Conservation (phyloP, 2,888 invertebrate genomes). For the Cataglyphis cursor region DNA sequence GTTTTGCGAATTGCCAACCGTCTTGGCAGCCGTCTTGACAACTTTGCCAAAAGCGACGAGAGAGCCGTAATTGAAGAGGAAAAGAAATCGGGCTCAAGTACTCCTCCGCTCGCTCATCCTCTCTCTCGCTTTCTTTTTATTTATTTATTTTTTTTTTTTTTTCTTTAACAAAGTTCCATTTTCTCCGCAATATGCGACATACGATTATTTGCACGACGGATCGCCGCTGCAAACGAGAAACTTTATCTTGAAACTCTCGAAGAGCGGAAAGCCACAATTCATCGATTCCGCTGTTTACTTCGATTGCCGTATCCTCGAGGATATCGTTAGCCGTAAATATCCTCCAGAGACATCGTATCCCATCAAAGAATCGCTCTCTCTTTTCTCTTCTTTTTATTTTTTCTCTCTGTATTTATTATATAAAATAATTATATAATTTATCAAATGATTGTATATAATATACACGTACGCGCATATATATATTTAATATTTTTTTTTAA, state of each 20-base stretch:
- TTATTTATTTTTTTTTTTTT: no score
- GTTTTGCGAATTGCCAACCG: constrained; percentile 47
- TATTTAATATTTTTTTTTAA: neutral
- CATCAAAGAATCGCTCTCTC: neutral
- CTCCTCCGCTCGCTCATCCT: neutral
- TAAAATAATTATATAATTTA: neutral
- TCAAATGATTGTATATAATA: neutral
- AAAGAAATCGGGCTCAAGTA: neutral
- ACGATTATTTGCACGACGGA: constrained; percentile 35
- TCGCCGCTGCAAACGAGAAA: constrained; percentile 19
- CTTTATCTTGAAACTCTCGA: constrained; percentile 13
- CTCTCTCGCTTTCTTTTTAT: neutral
- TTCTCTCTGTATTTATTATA: neutral
- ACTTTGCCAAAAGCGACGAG: constrained; percentile 23
- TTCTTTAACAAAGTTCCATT: constrained; percentile 15
- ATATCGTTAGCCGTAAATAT: constrained; percentile 43
- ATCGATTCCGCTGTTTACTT: constrained; percentile 46
- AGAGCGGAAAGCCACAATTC: constrained; percentile 20
- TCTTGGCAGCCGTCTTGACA: constrained; percentile 20
- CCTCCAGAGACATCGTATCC: constrained; percentile 9
- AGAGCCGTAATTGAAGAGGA: constrained; percentile 30
- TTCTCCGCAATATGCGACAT: neutral
- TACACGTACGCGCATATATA: neutral
- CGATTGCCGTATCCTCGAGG: constrained; percentile 37
- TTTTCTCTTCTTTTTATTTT: neutral